Base-by-base conservation (phyloP, 1,140 invertebrate species). In the Bactericera cockerelli region DNA sequence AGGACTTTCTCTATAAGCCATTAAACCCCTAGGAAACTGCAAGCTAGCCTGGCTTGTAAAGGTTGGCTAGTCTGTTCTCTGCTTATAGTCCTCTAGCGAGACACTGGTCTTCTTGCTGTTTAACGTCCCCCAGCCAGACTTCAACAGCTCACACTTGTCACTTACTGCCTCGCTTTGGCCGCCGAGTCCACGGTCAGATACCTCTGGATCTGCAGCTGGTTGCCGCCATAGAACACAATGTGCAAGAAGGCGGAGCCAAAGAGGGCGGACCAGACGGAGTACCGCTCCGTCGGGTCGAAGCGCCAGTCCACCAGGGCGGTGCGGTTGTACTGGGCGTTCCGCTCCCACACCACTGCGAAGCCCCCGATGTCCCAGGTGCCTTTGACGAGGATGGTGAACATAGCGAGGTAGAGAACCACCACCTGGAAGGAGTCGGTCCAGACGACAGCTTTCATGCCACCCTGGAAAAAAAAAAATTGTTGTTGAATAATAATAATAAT, bases 341-440 rank as follows among this genome's bases (percentile, higher is more conserved):
- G 77, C 49, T 79, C 69, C 67, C 83, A 77, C 0, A 93, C 86
- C 8, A 79, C 73, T 1, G 70, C 67, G 1, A 88, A 71, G 13
- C 91, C 91, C 1, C 90, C 91, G 6, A 86, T 74, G 55, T 89
- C 83, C 0, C 79, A 62, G 0, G 86, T 84, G 2, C 90, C 90
- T 71, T 89, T 87, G 4, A 91, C 70, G 0, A 84, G 71, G 4
- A 94, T 81, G 55, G 89, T 71, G 0, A 93, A 64, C 75, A 94
- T 83, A 2, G 89, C 84, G 0, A 80, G 80, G 49, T 89, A 82
- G 85, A 95, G 93, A 0, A 94, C 75, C 6, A 86, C 67, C 0
- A 85, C 81, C 72, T 95, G 92, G 61, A 95, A 83, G 1, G 89
- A 83, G 71, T 96, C 92, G 0, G 92, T 93, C 89, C 88, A 91